These are phyloP conservation scores for Latrodectus hesperus DNA, from an alignment of 2,888 invertebrate species.

Conservation along the genomic window DNA sequence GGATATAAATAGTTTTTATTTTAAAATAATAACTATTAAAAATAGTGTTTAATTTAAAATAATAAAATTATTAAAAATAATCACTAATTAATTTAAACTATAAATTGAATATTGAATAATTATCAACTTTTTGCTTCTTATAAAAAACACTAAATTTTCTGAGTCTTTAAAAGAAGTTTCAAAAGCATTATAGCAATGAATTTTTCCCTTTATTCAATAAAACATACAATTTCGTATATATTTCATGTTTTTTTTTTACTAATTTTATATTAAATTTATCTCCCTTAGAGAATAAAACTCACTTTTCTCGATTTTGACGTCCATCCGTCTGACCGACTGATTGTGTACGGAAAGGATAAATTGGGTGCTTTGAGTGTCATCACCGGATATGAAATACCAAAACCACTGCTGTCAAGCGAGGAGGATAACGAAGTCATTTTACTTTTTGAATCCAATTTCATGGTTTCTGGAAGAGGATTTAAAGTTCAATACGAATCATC, in stretches of 20 bases:
- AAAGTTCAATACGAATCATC: conserved; percentile 34
- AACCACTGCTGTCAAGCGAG: conserved; percentile 14
- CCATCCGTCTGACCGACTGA: conserved; percentile 9
- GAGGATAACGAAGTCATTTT: conserved; percentile 7
- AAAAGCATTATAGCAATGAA: no score
- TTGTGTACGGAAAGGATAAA: conserved; percentile 12
- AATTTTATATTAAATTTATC: not conserved
- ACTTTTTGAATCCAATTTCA: conserved; percentile 15
- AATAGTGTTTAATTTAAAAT: no score
- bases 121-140: no score
- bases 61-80: no score
- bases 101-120: no score
- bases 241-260: not conserved
- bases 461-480: conserved; percentile 36
- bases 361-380: conserved; percentile 11
- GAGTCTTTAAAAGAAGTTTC: no score
- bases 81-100: no score
- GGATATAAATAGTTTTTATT: no score
- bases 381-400: conserved; percentile 16
- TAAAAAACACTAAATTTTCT: no score
- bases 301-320: conserved; percentile 36
- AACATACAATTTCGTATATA: no score
- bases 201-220: no score
- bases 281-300: conserved; percentile 24
- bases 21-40: no score